Conservation (phyloP, 2,888 invertebrate species). For the Sicus ferrugineus region DNA sequence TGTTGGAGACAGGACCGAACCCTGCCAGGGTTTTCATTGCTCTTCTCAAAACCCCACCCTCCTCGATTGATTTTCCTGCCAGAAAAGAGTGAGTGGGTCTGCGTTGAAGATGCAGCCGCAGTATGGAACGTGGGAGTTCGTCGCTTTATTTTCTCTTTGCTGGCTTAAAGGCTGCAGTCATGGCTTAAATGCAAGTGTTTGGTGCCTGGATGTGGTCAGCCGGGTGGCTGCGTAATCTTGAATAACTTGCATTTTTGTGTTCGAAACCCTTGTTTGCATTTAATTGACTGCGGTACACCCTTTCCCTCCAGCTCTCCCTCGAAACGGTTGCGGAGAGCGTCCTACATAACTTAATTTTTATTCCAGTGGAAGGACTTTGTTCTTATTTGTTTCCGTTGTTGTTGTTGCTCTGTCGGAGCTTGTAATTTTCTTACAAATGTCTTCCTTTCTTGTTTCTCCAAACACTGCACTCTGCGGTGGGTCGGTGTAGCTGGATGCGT, state of each 20-base stretch:
- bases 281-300: too few species aligned
- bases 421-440: constrained; percentile 31
- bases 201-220: not conserved
- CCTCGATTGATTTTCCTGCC: too few species aligned
- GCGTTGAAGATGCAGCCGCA: too few species aligned
- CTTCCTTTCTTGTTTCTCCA: constrained; percentile 10
- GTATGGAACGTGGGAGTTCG: too few species aligned
- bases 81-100: too few species aligned
- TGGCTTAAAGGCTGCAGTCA: not conserved
- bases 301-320: too few species aligned
- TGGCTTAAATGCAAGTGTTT: not conserved
- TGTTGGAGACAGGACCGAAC: too few species aligned
- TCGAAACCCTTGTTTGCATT: too few species aligned
- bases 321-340: constrained; percentile 27
- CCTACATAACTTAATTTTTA: constrained; percentile 33
- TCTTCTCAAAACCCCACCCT: too few species aligned
- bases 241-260: not conserved
- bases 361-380: constrained; percentile 15
- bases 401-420: constrained; percentile 8
- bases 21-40: not conserved
- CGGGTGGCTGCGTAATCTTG: not conserved
- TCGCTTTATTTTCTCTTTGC: too few species aligned
- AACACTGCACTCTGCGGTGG: not conserved
- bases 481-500: not conserved
- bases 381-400: constrained; percentile 17